A percentile compares a stretch with the other conserved stretches of the same genome.
phyloP scores from a whole-genome alignment of 2,113 vertebrate species.

The Tetrax tetrax region DNA sequence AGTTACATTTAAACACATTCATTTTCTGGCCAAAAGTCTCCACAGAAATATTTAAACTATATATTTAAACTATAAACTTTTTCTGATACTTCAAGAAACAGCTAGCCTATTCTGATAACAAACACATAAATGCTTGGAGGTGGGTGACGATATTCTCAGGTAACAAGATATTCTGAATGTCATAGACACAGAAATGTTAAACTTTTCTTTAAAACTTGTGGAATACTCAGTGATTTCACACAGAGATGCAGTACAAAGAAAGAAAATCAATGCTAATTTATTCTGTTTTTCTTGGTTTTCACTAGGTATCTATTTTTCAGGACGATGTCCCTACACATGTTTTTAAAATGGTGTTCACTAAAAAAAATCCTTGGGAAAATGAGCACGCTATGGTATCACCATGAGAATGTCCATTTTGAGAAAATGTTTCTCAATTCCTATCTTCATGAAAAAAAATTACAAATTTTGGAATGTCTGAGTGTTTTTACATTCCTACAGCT shows the following conservation, averaged over 20 bases:
- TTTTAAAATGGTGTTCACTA: background rate
- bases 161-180: background rate
- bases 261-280: background rate
- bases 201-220: background rate
- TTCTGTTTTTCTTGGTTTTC: conserved; percentile 7
- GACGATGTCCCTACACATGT: background rate
- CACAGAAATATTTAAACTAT: background rate
- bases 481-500: background rate
- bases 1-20: background rate
- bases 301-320: background rate
- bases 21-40: background rate
- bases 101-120: background rate
- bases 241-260: background rate
- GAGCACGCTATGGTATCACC: background rate
- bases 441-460: background rate
- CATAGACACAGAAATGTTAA: background rate
- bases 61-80: background rate
- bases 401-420: background rate
- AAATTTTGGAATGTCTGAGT: background rate
- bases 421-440: background rate
- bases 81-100: background rate
- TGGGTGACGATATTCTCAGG: background rate
- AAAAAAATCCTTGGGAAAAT: background rate
- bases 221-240: background rate
- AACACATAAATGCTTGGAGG: background rate